These are phyloP conservation scores for Triplophysa rosa DNA, from an alignment of 2,113 vertebrate species.

Conservation along the genomic window DNA sequence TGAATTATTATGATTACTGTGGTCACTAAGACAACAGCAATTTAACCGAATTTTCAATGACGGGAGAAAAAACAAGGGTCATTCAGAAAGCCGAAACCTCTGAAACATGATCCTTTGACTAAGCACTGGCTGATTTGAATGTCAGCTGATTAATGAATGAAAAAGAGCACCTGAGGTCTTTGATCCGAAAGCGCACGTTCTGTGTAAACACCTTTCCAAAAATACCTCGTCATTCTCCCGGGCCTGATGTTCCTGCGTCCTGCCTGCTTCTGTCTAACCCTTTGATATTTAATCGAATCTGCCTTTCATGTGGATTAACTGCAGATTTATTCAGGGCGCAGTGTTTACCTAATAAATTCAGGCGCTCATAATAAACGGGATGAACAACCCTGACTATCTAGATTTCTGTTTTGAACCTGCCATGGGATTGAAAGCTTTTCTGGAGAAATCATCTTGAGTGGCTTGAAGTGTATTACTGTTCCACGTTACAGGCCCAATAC, in stretches of 20 bases:
- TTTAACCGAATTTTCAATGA: slow-evolving; percentile 16
- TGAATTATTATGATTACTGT: neutral
- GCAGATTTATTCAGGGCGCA: slow-evolving; percentile 45
- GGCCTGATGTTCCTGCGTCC: slow-evolving; percentile 38
- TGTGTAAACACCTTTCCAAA: slow-evolving; percentile 44
- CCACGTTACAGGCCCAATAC: neutral
- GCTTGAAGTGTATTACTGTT: slow-evolving; percentile 13
- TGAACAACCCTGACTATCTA: slow-evolving; percentile 36
- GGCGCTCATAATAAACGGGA: slow-evolving; percentile 39
- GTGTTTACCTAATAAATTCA: slow-evolving; percentile 51
- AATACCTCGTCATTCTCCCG: slow-evolving; percentile 45
- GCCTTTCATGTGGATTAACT: slow-evolving; percentile 52
- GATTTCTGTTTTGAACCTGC: neutral
- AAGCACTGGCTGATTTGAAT: slow-evolving; percentile 44
- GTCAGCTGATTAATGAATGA: slow-evolving; percentile 50
- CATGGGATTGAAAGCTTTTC: slow-evolving; percentile 7
- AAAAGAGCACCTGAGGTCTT: slow-evolving; percentile 55
- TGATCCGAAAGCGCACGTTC: slow-evolving; percentile 45
- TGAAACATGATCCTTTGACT: slow-evolving; percentile 36
- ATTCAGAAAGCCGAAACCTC: slow-evolving; percentile 29
- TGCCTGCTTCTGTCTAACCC: slow-evolving; percentile 41
- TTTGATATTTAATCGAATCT: slow-evolving; percentile 59
- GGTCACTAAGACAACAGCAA: slow-evolving; percentile 11
- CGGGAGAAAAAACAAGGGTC: slow-evolving; percentile 4
- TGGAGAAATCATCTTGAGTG: slow-evolving; percentile 15